These are phyloP conservation scores for Paracyprichromis sp. DNA, from an alignment of 2,113 vertebrate genomes.

Conservation along the genomic window DNA sequence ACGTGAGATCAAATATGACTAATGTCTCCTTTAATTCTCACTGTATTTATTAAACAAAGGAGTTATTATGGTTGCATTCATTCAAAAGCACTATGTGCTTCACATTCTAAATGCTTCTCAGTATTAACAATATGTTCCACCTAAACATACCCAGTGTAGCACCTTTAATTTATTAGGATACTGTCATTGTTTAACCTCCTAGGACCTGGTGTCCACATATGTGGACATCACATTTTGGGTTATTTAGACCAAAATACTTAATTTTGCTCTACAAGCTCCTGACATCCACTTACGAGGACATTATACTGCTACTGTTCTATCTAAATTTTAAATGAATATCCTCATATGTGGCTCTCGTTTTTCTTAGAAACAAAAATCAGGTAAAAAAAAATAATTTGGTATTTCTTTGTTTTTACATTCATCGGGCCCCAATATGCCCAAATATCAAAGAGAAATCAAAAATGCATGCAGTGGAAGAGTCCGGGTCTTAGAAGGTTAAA, in stretches of 20 bases:
- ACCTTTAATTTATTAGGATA: background rate
- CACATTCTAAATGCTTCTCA: background rate
- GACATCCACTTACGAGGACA: background rate
- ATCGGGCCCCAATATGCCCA: accelerated
- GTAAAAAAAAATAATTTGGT: background rate
- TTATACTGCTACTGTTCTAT: background rate
- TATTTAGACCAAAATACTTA: background rate
- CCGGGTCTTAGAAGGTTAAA: background rate
- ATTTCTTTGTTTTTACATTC: background rate
- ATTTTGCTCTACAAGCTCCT: background rate
- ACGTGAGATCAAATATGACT: background rate
- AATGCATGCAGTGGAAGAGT: background rate
- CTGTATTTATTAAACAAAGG: background rate
- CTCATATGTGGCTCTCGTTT: background rate
- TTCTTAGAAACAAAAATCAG: background rate
- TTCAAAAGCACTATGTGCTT: background rate
- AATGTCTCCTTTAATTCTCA: background rate
- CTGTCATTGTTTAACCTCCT: background rate
- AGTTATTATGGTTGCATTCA: background rate
- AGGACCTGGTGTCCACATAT: background rate
- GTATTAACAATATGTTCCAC: background rate
- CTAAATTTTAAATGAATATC: accelerated
- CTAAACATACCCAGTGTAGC: background rate
- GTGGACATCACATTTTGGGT: background rate
- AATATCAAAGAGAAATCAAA: background rate